Evolutionary conservation across 2,797 vertebrate genomes (phyloP), one percentile per base, ranked within the genome.

Genomic region (Chaenodraco wilsoni): DNA sequence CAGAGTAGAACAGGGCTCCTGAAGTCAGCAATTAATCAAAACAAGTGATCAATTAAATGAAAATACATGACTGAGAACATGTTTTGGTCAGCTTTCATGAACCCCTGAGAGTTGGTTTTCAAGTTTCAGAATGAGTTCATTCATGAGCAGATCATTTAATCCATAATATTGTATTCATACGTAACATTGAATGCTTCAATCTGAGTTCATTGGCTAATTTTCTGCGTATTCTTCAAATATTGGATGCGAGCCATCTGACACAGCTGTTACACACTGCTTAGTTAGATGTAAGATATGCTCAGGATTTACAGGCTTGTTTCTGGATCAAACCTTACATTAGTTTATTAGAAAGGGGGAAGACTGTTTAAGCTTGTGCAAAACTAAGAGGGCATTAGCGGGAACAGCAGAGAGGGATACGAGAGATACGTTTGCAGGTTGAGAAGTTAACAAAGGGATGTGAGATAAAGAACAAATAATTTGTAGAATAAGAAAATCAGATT

Each of bases 321-420:
- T 52, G 33, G 68, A 74, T 76, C 58, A 71, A 76, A 69, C 15
- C 44, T 50, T 55, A 21, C 65, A 84, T 81, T 84, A 73, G 68
- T 74, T 87, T 82, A 45, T 81, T 88, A 62, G 41, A 75, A 72
- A 79, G 27, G 57, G 41, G 49, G 44, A 5, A n/a, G 3, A 69
- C 33, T 40, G 7, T 60, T 70, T 27, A 52, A 68, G 41, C 44
- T 66, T 14, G 19, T 60, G 45, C 21, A 31, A 44, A 81, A 61
- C 21, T 15, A 23, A 78, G 27, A 67, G 15, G 59, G 43, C 33
- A 56, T 52, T 50, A 59, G 17, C 4, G 11, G 72, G 44, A 68
- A 41, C 31, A 43, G 48, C 62, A 60, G 4, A 45, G 65, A 51
- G 16, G 64, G 15, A 78, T 51, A 48, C 16, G n/a, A 51, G 16